Percentiles rank a stretch among this genome's conserved stretches.
These are phyloP conservation scores for Orussus abietinus DNA, from an alignment of 1,140 invertebrate genomes.

Conservation along the genomic window DNA sequence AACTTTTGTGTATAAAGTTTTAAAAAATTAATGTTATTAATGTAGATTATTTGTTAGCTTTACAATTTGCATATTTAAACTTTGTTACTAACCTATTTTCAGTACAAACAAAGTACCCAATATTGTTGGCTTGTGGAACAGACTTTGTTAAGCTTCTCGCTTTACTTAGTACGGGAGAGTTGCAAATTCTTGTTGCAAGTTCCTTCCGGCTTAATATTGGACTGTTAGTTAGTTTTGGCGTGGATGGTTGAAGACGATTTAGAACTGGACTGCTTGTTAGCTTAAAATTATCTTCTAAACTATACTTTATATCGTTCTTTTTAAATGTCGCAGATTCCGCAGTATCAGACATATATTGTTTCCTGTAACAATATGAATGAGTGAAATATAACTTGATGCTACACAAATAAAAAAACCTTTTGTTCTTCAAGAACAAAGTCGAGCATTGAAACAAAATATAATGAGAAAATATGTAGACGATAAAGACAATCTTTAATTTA, in stretches of 20 bases:
- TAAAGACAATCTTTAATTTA: background rate
- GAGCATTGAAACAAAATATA: conserved; percentile 4
- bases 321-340: conserved; percentile 37
- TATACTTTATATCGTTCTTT: conserved; percentile 27
- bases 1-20: no score
- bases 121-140: conserved; percentile 28
- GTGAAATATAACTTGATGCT: conserved; percentile 6
- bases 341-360: conserved; percentile 31
- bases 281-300: conserved; percentile 26
- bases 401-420: no score
- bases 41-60: no score
- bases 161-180: conserved; percentile 30
- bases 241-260: conserved; percentile 32
- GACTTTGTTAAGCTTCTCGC: conserved; percentile 30
- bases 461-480: background rate
- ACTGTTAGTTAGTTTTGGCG: conserved; percentile 36
- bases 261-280: conserved; percentile 35
- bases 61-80: no score
- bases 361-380: conserved; percentile 19
- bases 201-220: conserved; percentile 35
- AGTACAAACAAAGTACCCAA: conserved; percentile 37
- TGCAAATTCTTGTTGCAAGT: conserved; percentile 22
- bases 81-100: conserved; percentile 33
- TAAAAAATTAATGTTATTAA: no score
- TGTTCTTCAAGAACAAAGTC: no score